These are phyloP conservation scores for Melanostoma scalare DNA, from an alignment of 2,888 invertebrate genomes.

Conservation along the genomic window DNA sequence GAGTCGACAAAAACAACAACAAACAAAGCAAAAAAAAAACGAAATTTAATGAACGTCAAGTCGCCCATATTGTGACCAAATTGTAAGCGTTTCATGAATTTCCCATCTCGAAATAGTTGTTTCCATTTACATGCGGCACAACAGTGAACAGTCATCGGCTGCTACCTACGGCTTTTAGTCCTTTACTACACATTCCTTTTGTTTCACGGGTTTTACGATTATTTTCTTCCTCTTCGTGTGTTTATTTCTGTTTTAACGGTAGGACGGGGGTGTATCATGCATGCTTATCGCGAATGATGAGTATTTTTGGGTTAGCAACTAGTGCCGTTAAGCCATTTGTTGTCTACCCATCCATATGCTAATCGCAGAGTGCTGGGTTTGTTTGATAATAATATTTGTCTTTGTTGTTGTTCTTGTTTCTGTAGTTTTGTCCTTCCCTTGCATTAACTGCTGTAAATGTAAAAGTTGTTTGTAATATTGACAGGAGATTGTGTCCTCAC, in stretches of 20 bases:
- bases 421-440: slow-evolving; percentile 21
- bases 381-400: slow-evolving; percentile 37
- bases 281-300: slow-evolving; percentile 62
- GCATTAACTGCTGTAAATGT: slow-evolving; percentile 16
- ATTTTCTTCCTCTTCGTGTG: slow-evolving; percentile 51
- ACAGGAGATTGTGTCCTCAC: slow-evolving; percentile 14
- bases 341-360: slow-evolving; percentile 61
- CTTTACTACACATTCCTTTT: slow-evolving; percentile 44
- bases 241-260: slow-evolving; percentile 37
- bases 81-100: slow-evolving; percentile 61
- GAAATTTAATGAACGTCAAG: slow-evolving; percentile 62
- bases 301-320: slow-evolving; percentile 68
- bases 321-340: slow-evolving; percentile 36
- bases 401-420: slow-evolving; percentile 28
- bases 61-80: slow-evolving; percentile 68
- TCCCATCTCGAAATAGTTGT: slow-evolving; percentile 53
- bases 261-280: slow-evolving; percentile 40
- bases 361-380: slow-evolving; percentile 29
- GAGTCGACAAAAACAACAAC: slow-evolving; percentile 21
- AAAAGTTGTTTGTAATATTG: slow-evolving; percentile 22
- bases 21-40: slow-evolving; percentile 10
- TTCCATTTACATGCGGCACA: slow-evolving; percentile 32
- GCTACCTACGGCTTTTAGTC: slow-evolving; percentile 24
- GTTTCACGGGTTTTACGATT: slow-evolving; percentile 65
- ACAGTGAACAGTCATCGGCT: background rate